A percentile compares a stretch with the other conserved stretches of the same genome.
Evolutionary conservation across 2,888 invertebrate species (phyloP).

Genomic region (Morpho deidamia): DNA sequence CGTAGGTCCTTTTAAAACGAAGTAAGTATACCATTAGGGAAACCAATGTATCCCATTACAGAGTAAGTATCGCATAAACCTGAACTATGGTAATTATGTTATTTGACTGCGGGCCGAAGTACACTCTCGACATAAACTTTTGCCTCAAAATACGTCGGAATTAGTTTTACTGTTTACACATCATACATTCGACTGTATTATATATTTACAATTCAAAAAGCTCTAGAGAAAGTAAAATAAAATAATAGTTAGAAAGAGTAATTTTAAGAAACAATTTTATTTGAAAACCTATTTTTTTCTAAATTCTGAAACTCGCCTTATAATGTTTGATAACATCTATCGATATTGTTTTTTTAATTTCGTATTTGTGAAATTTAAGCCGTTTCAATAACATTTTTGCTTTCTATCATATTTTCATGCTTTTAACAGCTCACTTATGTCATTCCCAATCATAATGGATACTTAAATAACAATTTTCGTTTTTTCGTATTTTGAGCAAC

Average conservation of each 20-base stretch:
- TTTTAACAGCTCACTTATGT: neutral
- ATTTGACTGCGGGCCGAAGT: conserved; percentile 15
- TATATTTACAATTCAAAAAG: neutral
- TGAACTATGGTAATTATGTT: conserved; percentile 12
- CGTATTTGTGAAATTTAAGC: neutral
- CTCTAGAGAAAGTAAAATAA: neutral
- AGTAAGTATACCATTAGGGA: conserved; percentile 3
- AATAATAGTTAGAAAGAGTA: neutral
- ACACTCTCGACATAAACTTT: conserved; percentile 6
- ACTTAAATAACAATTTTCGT: conserved; percentile 9
- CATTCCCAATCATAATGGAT: conserved; percentile 10
- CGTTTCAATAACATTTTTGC: neutral
- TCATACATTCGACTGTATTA: neutral
- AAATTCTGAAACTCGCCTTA: too few species aligned
- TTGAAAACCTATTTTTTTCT: too few species aligned
- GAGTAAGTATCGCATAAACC: conserved; percentile 9
- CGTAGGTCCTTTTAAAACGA: too few species aligned
- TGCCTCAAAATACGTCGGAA: conserved; percentile 2
- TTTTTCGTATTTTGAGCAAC: conserved; percentile 9
- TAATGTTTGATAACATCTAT: too few species aligned
- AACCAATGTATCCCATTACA: conserved; percentile 10
- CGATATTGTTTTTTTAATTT: neutral
- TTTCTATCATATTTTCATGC: conserved; percentile 1
- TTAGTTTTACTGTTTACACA: conserved; percentile 4
- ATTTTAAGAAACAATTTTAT: neutral